Conservation (phyloP, 2,113 vertebrate genomes). For the Prunella himalayana region DNA sequence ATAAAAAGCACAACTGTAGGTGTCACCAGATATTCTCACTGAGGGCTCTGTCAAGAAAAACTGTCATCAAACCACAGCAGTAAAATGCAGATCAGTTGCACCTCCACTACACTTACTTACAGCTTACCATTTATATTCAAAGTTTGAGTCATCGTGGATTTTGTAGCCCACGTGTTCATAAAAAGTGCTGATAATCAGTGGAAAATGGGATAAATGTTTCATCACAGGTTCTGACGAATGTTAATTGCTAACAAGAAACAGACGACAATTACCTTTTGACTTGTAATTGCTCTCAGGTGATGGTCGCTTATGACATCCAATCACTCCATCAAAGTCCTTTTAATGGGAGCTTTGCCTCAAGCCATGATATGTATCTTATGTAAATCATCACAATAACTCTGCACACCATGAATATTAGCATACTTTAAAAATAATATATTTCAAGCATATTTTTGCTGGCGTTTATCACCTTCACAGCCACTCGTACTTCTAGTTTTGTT, state of each 20-base stretch:
- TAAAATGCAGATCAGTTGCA: neutral
- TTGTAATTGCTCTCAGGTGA: neutral
- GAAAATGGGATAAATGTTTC: neutral
- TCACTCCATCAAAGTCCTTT: neutral
- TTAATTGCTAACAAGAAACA: neutral
- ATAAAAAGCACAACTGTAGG: neutral
- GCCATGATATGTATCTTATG: neutral
- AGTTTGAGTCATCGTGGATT: neutral
- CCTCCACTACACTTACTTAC: neutral
- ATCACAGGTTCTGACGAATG: neutral
- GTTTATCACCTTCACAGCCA: neutral
- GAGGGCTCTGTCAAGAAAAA: neutral
- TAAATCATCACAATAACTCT: neutral
- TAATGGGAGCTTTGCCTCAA: neutral
- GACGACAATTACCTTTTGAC: neutral
- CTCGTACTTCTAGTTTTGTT: neutral
- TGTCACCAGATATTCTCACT: neutral
- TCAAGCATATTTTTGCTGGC: neutral
- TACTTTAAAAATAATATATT: neutral
- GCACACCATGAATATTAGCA: rapidly evolving
- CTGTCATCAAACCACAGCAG: neutral
- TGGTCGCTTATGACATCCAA: neutral
- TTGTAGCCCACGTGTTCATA: neutral
- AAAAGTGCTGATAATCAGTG: neutral
- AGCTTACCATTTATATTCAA: neutral